Evolutionary conservation across 2,888 invertebrate genomes (phyloP).

Genomic region (Clistopyga incitator): DNA sequence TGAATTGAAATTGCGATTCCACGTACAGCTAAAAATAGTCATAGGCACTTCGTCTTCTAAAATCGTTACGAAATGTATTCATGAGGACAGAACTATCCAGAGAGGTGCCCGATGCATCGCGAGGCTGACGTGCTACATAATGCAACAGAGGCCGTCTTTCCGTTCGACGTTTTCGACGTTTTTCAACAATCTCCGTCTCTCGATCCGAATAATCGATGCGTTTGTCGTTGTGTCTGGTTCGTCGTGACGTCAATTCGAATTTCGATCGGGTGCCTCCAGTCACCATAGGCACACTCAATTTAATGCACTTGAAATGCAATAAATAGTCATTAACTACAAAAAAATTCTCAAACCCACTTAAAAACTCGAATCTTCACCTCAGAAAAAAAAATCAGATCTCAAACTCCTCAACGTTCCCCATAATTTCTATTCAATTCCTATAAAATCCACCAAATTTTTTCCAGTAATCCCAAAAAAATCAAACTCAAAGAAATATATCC

Average conservation of each 20-base stretch:
- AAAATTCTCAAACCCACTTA: too few relatives aligned
- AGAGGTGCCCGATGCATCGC: constrained; percentile 6
- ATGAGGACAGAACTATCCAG: neutral
- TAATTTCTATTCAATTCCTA: too few relatives aligned
- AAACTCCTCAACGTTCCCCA: too few relatives aligned
- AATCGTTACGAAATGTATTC: neutral
- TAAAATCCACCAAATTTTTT: too few relatives aligned
- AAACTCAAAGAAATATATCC: too few relatives aligned
- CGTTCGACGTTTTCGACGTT: neutral
- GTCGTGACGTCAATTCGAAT: constrained; percentile 30
- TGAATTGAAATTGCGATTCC: neutral
- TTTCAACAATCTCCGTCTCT: neutral
- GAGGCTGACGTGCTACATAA: neutral
- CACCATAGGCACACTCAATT: neutral
- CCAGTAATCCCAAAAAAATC: too few relatives aligned
- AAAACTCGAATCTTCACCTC: too few relatives aligned
- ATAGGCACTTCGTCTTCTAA: neutral
- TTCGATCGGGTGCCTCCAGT: neutral
- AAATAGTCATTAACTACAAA: too few relatives aligned
- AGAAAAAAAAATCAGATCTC: too few relatives aligned
- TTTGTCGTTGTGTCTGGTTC: constrained; percentile 31
- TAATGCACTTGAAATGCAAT: neutral
- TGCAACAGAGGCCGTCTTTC: neutral
- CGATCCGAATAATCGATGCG: constrained; percentile 51
- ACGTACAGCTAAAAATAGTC: neutral